phyloP scores from a whole-genome alignment of 2,888 invertebrate species.

The Pseudoips prasinana region DNA sequence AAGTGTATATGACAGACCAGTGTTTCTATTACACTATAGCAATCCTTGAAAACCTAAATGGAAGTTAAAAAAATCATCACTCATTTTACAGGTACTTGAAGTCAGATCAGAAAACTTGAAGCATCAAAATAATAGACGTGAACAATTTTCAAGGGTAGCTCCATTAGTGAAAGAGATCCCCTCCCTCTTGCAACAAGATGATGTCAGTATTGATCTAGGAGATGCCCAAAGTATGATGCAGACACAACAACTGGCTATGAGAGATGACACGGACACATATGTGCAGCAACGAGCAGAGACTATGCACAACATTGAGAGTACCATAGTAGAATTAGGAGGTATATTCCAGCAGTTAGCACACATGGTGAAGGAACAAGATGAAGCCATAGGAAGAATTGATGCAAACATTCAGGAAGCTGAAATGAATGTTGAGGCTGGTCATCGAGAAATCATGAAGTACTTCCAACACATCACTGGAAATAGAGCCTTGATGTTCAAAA shows the following conservation, averaged over 20 bases:
- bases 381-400: slow-evolving; percentile 98
- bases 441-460: slow-evolving; percentile 97
- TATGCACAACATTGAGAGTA: slow-evolving; percentile 99
- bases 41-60: too few relatives aligned
- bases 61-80: too few relatives aligned
- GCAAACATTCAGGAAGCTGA: slow-evolving; percentile 97
- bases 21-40: too few relatives aligned
- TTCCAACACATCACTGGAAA: slow-evolving; percentile 98
- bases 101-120: slow-evolving; percentile 98
- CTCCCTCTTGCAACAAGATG: slow-evolving; percentile 83
- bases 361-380: slow-evolving; percentile 99
- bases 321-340: slow-evolving; percentile 99
- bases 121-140: slow-evolving; percentile 95
- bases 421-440: slow-evolving; percentile 98
- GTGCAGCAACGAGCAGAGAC: slow-evolving; percentile 96
- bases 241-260: slow-evolving; percentile 86
- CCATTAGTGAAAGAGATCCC: slow-evolving; percentile 73
- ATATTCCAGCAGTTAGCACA: slow-evolving; percentile 97
- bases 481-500: slow-evolving; percentile 99
- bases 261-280: slow-evolving; percentile 95
- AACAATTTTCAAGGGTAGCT: slow-evolving; percentile 87
- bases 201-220: slow-evolving; percentile 94
- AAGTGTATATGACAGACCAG: too few relatives aligned
- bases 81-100: slow-evolving; percentile 88
- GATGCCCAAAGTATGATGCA: slow-evolving; percentile 69